Evolutionary conservation across 2,888 invertebrate genomes (phyloP).

Genomic region (Leptogaster cylindrica): DNA sequence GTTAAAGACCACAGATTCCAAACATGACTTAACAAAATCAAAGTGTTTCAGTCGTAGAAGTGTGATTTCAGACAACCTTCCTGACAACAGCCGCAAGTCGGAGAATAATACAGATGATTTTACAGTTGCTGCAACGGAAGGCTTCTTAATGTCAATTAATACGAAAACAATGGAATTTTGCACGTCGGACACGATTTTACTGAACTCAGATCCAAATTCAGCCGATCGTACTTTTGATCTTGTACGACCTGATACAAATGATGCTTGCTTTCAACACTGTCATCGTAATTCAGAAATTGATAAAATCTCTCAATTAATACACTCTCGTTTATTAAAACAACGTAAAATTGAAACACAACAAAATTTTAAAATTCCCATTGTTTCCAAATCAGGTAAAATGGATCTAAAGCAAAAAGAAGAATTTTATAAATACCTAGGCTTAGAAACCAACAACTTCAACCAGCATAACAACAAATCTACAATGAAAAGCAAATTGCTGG

Average conservation of each 20-base stretch:
- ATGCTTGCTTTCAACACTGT: conserved; percentile 51
- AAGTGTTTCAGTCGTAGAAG: background rate
- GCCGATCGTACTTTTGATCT: conserved; percentile 46
- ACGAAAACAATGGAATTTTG: conserved; percentile 27
- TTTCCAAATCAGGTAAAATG: conserved; percentile 7
- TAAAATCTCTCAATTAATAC: conserved; percentile 46
- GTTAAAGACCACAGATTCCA: background rate
- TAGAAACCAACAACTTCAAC: too few relatives aligned
- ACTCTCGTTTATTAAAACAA: background rate
- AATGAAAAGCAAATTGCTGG: too few relatives aligned
- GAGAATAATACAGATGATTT: background rate
- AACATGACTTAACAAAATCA: background rate
- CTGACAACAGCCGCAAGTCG: background rate
- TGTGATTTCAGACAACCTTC: background rate
- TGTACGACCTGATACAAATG: conserved; percentile 49
- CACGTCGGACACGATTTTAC: conserved; percentile 6
- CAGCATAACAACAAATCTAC: too few relatives aligned
- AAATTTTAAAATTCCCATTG: conserved; percentile 32
- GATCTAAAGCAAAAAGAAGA: conserved; percentile 55
- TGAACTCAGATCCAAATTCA: conserved; percentile 6
- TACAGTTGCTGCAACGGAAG: background rate
- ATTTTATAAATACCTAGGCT: conserved; percentile 59
- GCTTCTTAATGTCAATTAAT: conserved; percentile 29
- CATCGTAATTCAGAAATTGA: conserved; percentile 52
- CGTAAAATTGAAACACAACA: background rate